These are phyloP conservation scores for Antedon bifida DNA, from an alignment of 35 echinoderm and acorn worm species.

Conservation along the genomic window DNA sequence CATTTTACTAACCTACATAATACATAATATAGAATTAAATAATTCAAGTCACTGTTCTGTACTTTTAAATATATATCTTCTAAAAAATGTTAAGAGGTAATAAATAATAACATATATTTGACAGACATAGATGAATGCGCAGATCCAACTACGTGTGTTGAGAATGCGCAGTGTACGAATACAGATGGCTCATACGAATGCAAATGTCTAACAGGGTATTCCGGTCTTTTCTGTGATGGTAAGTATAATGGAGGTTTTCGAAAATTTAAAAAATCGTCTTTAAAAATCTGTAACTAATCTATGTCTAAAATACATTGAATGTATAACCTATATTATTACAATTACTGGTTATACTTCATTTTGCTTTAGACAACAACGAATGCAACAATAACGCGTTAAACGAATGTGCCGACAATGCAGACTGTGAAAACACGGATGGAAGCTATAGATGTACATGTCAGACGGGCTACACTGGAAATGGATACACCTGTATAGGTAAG, in stretches of 20 bases:
- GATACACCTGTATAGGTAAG: constrained; percentile 25
- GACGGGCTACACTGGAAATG: constrained; percentile 17
- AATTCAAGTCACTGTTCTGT: too few species aligned
- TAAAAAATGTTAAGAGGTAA: too few species aligned
- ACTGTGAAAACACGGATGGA: constrained; percentile 11
- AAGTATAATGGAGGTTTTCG: not conserved
- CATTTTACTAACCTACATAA: too few species aligned
- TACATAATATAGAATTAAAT: too few species aligned
- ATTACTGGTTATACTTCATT: not conserved
- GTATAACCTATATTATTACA: too few species aligned
- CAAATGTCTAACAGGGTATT: constrained; percentile 28
- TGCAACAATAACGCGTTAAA: constrained; percentile 10
- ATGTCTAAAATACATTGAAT: too few species aligned
- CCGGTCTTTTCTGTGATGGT: not conserved
- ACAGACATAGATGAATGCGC: constrained; percentile 78
- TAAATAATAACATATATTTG: too few species aligned
- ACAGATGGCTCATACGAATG: constrained; percentile 44
- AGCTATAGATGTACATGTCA: constrained; percentile 17
- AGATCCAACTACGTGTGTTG: constrained; percentile 32
- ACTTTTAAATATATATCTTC: too few species aligned
- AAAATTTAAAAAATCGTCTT: too few species aligned
- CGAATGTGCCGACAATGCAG: constrained; percentile 25
- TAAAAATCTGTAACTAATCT: too few species aligned
- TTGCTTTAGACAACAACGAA: constrained; percentile 26
- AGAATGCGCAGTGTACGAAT: constrained; percentile 34